These are phyloP conservation scores for Podargus strigoides DNA, from an alignment of 2,797 vertebrate species.

Conservation along the genomic window DNA sequence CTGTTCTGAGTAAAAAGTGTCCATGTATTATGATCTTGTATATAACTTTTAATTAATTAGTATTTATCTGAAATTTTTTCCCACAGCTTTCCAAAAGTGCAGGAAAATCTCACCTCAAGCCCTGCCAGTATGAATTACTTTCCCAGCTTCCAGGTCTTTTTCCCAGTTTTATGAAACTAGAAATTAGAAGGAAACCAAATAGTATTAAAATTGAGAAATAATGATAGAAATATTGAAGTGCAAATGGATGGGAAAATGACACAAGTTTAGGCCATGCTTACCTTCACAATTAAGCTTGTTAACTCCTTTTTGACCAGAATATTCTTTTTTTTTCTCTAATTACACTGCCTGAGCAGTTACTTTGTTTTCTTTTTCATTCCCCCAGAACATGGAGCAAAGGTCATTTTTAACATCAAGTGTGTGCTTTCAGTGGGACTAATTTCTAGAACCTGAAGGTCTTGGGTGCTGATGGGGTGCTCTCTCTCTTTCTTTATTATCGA, in stretches of 20 bases:
- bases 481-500: neutral
- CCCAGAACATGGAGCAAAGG: neutral
- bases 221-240: neutral
- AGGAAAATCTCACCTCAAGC: neutral
- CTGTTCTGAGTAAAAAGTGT: neutral
- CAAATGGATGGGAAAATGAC: neutral
- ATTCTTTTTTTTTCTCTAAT: neutral
- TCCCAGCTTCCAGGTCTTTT: neutral
- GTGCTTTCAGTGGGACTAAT: constrained; percentile 13
- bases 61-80: neutral
- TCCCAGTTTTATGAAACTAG: neutral
- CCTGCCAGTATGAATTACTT: neutral
- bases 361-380: neutral
- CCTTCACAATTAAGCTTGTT: neutral
- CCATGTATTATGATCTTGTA: neutral
- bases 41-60: neutral
- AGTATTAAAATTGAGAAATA: neutral
- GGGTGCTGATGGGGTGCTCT: neutral
- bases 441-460: neutral
- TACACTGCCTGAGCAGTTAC: neutral
- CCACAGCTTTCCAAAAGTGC: neutral
- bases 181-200: neutral
- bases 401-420: neutral
- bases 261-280: neutral
- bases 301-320: neutral